Base-by-base conservation (phyloP, 2,888 invertebrate genomes). In the Lottia scabra region DNA sequence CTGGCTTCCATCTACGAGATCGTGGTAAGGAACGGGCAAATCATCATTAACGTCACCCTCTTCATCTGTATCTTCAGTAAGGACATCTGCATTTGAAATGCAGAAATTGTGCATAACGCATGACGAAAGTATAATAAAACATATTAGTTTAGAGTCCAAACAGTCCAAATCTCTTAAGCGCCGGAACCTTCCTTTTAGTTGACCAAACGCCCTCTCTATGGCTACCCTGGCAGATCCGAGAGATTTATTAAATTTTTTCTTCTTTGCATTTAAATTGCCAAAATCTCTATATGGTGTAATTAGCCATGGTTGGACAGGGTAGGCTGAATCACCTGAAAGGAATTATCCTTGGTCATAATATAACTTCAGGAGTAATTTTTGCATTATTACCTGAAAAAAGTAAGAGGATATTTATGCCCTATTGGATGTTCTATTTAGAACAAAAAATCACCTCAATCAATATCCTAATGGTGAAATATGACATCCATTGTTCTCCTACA, bases 191-290 rank as follows among this genome's bases (percentile, higher is more conserved):
- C 71, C 71, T 48, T 74, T 74, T 13, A 74, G 30, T 15, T 65
- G 15, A n/a, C 74, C 71, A 71, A 74, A 71, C 15, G 71, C 43
- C 67, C 67, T 74, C 65, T 74, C 74, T 15, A 71, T 67, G 19
- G 43, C 45, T 44, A 71, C 64, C 16, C 68, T 56, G 12, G 73
- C 73, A 23, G 68, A 45, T 48, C 68, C 66, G 26, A 75, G 65
- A 19, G 70, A 30, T 44, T 62, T 71, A 64, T 74, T 75, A 67
- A 70, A 75, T 15, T 26, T 38, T 4, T 13, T 16, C 65, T 73
- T 45, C 19, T 70, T 63, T 15, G 12, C 15, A 27, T 67, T 67
- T 13, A 70, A 38, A 10, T 6, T 63, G 8, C 64, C 70, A 27
- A 56, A 68, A 45, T 68, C 63, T 43, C 19, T 63, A 46, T 44